These are phyloP conservation scores for Barbus barbus DNA, from an alignment of 2,113 vertebrate species.

Conservation along the genomic window DNA sequence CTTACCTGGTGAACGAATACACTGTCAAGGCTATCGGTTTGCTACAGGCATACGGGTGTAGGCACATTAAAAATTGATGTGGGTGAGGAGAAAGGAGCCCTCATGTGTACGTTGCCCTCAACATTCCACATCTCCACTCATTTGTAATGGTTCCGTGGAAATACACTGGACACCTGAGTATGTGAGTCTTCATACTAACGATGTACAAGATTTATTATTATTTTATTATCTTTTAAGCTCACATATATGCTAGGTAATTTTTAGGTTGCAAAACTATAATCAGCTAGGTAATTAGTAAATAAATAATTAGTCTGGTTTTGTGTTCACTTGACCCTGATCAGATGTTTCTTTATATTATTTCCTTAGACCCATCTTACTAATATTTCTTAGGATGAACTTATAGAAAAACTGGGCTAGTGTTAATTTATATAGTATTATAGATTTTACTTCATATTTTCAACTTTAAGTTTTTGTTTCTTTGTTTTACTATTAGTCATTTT, in stretches of 20 bases:
- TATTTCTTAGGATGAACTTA: not conserved
- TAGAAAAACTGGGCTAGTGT: not conserved
- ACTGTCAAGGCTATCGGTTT: conserved; percentile 16
- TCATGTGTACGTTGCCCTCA: not conserved
- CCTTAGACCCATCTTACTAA: not conserved
- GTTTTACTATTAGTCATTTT: no score
- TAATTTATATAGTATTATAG: not conserved
- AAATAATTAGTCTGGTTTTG: not conserved
- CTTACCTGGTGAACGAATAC: not conserved
- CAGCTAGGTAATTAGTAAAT: not conserved
- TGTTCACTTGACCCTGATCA: not conserved
- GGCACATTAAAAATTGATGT: conserved; percentile 26
- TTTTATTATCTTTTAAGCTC: not conserved
- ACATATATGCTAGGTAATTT: not conserved
- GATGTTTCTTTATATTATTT: not conserved
- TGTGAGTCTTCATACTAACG: not conserved
- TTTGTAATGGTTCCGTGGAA: conserved; percentile 20
- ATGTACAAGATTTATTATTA: not conserved
- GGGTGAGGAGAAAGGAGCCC: conserved; percentile 15
- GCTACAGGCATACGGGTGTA: not conserved
- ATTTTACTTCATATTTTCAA: no score
- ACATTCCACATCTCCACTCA: conserved; percentile 29
- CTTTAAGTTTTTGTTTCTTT: no score
- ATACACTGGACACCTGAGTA: not conserved
- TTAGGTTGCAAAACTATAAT: not conserved